These are phyloP conservation scores for Cheilosia pagana DNA, from an alignment of 2,888 invertebrate genomes.

Conservation along the genomic window DNA sequence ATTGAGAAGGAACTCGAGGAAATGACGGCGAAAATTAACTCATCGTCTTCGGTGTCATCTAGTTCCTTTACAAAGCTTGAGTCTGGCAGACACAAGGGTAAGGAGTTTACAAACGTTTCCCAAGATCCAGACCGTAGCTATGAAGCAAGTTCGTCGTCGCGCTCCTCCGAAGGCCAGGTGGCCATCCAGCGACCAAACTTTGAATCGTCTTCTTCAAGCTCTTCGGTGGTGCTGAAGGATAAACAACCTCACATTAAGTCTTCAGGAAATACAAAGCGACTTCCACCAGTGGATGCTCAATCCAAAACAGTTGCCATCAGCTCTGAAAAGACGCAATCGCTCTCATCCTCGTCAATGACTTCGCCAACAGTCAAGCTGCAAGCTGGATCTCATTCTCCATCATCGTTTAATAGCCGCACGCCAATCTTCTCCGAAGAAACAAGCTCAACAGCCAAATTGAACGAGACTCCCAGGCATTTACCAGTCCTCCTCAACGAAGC, in stretches of 20 bases:
- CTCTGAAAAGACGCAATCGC: no score
- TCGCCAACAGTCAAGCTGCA: no score
- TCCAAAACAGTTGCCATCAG: no score
- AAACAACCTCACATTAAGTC: no score
- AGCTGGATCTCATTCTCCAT: not conserved
- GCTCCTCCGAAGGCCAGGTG: not conserved
- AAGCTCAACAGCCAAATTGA: not conserved
- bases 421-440: not conserved
- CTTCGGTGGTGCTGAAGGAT: not conserved
- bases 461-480: not conserved
- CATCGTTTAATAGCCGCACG: not conserved
- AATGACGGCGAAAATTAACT: not conserved
- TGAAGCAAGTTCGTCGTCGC: constrained; percentile 32
- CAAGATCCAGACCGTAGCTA: not conserved
- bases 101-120: not conserved
- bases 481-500: constrained; percentile 53
- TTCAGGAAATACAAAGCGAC: no score
- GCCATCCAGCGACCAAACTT: not conserved
- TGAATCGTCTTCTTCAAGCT: not conserved
- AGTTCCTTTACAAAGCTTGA: constrained; percentile 32
- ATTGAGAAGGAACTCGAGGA: not conserved
- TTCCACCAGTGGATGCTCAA: no score
- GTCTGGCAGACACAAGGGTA: not conserved
- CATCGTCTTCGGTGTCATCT: constrained; percentile 48
- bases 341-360: no score